Conservation (phyloP, 2,113 vertebrate species). For the Proterorhinus semilunaris region DNA sequence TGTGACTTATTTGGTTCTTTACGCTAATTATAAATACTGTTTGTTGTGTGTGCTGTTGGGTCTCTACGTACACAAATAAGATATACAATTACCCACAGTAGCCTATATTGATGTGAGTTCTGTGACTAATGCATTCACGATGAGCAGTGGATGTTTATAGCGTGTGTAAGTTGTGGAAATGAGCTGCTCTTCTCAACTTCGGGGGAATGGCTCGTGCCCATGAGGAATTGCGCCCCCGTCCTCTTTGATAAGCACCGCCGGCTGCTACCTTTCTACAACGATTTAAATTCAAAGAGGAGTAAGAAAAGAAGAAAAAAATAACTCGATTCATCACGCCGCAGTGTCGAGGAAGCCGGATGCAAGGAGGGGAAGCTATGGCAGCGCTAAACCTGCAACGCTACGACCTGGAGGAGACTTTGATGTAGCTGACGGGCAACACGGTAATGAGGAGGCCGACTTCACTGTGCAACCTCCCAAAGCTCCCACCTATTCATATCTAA, state of each 20-base stretch:
- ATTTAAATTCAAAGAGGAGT: slow-evolving; percentile 53
- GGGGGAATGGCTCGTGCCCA: slow-evolving; percentile 19
- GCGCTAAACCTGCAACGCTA: slow-evolving; percentile 17
- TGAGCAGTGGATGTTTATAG: background rate
- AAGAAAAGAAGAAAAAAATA: slow-evolving; percentile 10
- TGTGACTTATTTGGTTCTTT: too few relatives aligned
- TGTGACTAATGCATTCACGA: slow-evolving; percentile 19
- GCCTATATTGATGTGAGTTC: background rate
- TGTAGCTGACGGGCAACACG: slow-evolving; percentile 31
- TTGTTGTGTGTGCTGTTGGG: too few relatives aligned
- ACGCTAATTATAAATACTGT: too few relatives aligned
- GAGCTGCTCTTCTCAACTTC: slow-evolving; percentile 16
- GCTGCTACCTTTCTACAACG: slow-evolving; percentile 39
- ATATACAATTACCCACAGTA: too few relatives aligned
- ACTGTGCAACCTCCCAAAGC: background rate
- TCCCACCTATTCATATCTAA: slow-evolving; percentile 19
- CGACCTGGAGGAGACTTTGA: slow-evolving; percentile 39
- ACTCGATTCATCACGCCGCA: slow-evolving; percentile 49
- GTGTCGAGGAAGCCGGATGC: slow-evolving; percentile 39
- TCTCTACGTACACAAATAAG: too few relatives aligned
- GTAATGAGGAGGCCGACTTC: slow-evolving; percentile 54
- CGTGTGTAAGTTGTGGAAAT: slow-evolving; percentile 18
- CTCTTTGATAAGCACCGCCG: slow-evolving; percentile 51
- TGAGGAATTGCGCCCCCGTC: slow-evolving; percentile 24
- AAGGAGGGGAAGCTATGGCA: slow-evolving; percentile 21